These are phyloP conservation scores for Proteles cristata DNA, from an alignment of 2,113 vertebrate species.

Conservation along the genomic window DNA sequence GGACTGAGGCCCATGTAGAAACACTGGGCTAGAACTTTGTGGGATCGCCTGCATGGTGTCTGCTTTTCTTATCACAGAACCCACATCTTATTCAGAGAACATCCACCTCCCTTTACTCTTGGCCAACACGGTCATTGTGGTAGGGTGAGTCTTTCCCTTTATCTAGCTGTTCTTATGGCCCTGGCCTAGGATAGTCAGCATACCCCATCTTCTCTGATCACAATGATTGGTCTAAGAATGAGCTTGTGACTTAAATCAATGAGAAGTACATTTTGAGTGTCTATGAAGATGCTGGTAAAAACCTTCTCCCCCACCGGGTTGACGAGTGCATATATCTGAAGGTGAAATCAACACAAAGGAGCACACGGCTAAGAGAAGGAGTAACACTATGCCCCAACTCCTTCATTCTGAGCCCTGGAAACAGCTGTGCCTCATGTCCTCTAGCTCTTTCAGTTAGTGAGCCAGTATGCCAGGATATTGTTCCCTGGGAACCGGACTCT, in stretches of 20 bases:
- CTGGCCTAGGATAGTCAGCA: background rate
- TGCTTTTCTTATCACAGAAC: background rate
- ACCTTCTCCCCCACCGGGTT: too few species aligned
- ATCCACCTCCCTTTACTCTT: too few species aligned
- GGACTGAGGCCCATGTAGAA: accelerated
- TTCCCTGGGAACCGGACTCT: background rate
- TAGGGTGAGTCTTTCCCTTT: background rate
- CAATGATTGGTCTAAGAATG: background rate
- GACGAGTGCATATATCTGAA: background rate
- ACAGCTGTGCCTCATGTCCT: background rate
- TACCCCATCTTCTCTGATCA: background rate
- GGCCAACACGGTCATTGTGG: background rate
- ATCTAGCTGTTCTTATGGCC: background rate
- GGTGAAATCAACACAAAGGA: background rate
- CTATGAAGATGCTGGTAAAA: background rate
- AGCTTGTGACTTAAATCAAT: background rate
- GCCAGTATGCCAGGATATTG: background rate
- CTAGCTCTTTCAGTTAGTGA: background rate
- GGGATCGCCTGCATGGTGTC: background rate
- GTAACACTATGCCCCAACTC: accelerated
- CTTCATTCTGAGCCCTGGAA: background rate
- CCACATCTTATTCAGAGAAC: background rate
- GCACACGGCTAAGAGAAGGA: background rate
- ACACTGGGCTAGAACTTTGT: background rate
- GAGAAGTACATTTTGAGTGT: background rate